These are phyloP conservation scores for Alectura lathami DNA, from an alignment of 2,113 vertebrate species.

Conservation along the genomic window DNA sequence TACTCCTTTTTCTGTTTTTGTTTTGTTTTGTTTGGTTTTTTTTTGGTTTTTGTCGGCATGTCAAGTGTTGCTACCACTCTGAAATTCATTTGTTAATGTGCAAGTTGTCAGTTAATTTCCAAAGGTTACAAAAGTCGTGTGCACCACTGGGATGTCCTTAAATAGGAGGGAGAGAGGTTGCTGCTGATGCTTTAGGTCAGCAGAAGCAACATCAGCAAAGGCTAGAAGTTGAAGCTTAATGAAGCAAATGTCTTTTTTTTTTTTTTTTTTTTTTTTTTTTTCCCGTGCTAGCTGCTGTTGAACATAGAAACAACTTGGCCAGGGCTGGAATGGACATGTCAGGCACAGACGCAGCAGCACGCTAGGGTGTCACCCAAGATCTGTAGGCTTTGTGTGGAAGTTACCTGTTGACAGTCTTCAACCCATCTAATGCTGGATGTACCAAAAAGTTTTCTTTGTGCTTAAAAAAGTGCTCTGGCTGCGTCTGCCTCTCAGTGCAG, in stretches of 20 bases:
- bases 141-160: neutral
- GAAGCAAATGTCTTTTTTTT: accelerated
- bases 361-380: neutral
- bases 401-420: neutral
- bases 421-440: neutral
- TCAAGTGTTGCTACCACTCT: neutral
- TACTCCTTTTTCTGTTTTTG: neutral
- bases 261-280: neutral
- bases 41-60: neutral
- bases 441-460: neutral
- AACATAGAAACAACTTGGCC: neutral
- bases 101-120: neutral
- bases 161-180: neutral
- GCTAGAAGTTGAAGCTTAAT: neutral
- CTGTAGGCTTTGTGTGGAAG: neutral
- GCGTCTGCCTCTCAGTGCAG: accelerated
- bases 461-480: neutral
- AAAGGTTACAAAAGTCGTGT: neutral
- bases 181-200: neutral
- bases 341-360: neutral
- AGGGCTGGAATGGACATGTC: neutral
- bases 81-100: neutral
- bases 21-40: neutral
- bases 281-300: neutral
- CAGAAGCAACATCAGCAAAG: neutral